These are phyloP conservation scores for Enteromius viviparus DNA, from an alignment of 2,797 vertebrate species.

Conservation along the genomic window DNA sequence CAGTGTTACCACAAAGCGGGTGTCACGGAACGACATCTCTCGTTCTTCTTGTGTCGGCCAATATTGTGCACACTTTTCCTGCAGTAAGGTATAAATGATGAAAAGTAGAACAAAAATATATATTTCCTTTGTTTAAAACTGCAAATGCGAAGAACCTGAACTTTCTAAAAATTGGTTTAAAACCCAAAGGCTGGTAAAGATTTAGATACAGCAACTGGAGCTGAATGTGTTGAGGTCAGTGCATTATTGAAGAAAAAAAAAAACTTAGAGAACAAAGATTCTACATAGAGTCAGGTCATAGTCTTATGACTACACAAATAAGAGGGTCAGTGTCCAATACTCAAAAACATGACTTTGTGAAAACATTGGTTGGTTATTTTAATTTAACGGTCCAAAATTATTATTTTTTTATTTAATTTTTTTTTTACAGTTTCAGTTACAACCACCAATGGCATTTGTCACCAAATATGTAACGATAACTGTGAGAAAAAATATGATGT, in stretches of 20 bases:
- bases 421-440: neutral
- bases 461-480: neutral
- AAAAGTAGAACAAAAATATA: neutral
- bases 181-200: neutral
- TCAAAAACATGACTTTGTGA: neutral
- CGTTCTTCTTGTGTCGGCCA: constrained; percentile 91
- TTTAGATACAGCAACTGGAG: neutral
- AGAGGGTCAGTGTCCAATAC: neutral
- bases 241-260: neutral
- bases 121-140: neutral
- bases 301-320: neutral
- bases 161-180: neutral
- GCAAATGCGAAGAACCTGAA: neutral
- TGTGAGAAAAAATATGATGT: too few species aligned
- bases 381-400: neutral
- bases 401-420: neutral
- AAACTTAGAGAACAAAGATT: neutral
- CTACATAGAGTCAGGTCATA: too few species aligned
- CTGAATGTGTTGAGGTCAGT: neutral
- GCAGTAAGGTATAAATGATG: constrained; percentile 20
- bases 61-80: constrained; percentile 98
- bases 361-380: neutral
- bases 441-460: neutral
- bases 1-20: constrained; percentile 86
- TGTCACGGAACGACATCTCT: constrained; percentile 92